Percentiles rank a stretch among this genome's conserved stretches.
phyloP scores from a whole-genome alignment of 2,797 vertebrate genomes.

The Mormyrops attenuatus region DNA sequence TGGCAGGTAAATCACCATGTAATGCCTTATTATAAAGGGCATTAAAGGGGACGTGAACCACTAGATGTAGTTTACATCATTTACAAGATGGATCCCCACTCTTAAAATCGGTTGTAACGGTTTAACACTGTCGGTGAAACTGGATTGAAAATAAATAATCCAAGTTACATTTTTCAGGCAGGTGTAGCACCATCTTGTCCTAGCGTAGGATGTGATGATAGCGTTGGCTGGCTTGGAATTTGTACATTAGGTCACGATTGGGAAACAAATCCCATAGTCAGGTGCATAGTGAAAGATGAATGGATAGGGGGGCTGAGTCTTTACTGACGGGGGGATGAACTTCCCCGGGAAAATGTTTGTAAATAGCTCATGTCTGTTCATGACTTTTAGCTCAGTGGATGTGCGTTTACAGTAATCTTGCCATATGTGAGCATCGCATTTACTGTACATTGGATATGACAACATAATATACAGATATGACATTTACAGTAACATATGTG shows the following conservation, averaged over 20 bases:
- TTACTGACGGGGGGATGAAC: background rate
- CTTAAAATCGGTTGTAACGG: background rate
- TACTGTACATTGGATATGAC: background rate
- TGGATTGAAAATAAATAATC: background rate
- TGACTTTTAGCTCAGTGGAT: background rate
- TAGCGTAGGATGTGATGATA: background rate
- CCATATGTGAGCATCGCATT: background rate
- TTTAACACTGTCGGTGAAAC: background rate
- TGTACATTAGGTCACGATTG: background rate
- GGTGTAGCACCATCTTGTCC: background rate
- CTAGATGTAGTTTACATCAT: background rate
- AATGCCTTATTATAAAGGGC: background rate
- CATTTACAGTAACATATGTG: background rate
- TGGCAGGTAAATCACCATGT: background rate
- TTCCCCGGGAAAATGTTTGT: background rate
- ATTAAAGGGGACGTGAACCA: background rate
- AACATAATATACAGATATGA: background rate
- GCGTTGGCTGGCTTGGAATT: background rate
- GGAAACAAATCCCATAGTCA: background rate
- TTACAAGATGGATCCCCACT: background rate
- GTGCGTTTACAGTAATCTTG: background rate
- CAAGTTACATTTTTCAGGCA: background rate
- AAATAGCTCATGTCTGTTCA: background rate
- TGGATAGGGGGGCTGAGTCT: background rate
- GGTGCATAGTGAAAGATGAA: background rate